Evolutionary conservation across 2,888 invertebrate species (phyloP).

Genomic region (Sympetrum striolatum): DNA sequence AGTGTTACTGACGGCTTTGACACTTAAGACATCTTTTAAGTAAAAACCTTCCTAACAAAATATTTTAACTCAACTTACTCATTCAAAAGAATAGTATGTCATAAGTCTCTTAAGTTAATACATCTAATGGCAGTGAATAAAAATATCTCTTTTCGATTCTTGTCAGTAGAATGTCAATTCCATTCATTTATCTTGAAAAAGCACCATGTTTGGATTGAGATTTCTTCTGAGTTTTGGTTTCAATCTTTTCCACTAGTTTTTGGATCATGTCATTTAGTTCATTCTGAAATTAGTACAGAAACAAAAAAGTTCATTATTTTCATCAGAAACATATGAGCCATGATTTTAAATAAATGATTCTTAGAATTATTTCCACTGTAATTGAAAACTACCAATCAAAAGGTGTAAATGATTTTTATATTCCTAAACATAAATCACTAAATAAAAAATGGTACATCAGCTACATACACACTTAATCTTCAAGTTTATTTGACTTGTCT

Average conservation of each 20-base stretch:
- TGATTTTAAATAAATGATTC: too few relatives aligned
- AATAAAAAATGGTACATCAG: too few relatives aligned
- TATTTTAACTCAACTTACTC: constrained; percentile 3
- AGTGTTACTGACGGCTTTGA: neutral
- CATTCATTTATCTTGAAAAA: constrained; percentile 16
- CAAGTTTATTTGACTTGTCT: too few relatives aligned
- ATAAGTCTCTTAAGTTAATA: constrained; percentile 13
- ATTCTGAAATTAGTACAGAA: constrained; percentile 54
- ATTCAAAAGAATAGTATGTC: constrained; percentile 22
- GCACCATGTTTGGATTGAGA: constrained; percentile 42
- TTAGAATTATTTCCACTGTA: too few relatives aligned
- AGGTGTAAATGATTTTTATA: too few relatives aligned
- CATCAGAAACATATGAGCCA: too few relatives aligned
- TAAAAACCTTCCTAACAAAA: constrained; percentile 14
- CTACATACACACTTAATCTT: too few relatives aligned
- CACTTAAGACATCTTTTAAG: neutral
- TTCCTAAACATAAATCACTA: too few relatives aligned
- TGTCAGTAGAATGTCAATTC: neutral
- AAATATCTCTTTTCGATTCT: constrained; percentile 1
- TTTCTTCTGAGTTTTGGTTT: constrained; percentile 61
- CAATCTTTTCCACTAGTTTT: constrained; percentile 60
- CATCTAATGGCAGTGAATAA: constrained; percentile 34
- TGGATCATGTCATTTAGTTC: constrained; percentile 61
- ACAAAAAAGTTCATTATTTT: constrained; percentile 39
- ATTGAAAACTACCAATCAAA: too few relatives aligned